Evolutionary conservation across 2,113 vertebrate genomes (phyloP), one percentile per base, ranked within the genome.

Genomic region (Hoplias malabaricus): DNA sequence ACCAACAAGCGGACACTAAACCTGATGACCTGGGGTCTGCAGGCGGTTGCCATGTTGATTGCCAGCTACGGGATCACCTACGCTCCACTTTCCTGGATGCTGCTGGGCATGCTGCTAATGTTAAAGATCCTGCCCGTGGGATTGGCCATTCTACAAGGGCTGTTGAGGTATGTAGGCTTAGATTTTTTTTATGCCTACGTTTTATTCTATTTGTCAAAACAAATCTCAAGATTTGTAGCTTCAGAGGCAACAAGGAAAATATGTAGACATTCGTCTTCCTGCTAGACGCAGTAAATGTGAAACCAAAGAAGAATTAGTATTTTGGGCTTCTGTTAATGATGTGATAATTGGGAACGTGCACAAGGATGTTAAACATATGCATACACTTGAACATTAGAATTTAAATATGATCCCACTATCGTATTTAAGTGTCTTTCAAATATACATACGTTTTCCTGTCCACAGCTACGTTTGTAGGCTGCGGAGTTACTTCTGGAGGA

Each of bases 111-210:
- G 74, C 71, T 93, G 73, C 34, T 93, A 23, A 86, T 83, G 1
- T 83, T 85, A 23, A 85, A 85, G 79, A 66, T 81, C 6, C 73
- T 93, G 43, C 16, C 31, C 27, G 86, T 86, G 70, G 83, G 82
- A 0, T 46, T 83, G 0, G 75, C 46, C 13, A 71, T 85, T 1
- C 53, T 89, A 2, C 23, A 53, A 23, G 85, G 40, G 8, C 0
- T 93, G 6, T 85, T 69, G 82, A 86, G 92, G 94, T 94, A 46
- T n/a, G n/a, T n/a, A n/a, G n/a, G n/a, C 21, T 86, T n/a, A 27
- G 4, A 11, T 1, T n/a, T 53, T 53, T 0, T 34, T 33, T 13
- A 9, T 34, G 29, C 5, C n/a, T 6, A 33, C 9, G 13, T 8
- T 61, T 33, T 57, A 14, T 57, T 57, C 11, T 12, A 29, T 0